A percentile compares a stretch with the other conserved stretches of the same genome.
Evolutionary conservation across 1,140 invertebrate genomes (phyloP).

Genomic region (Globodera rostochiensis): DNA sequence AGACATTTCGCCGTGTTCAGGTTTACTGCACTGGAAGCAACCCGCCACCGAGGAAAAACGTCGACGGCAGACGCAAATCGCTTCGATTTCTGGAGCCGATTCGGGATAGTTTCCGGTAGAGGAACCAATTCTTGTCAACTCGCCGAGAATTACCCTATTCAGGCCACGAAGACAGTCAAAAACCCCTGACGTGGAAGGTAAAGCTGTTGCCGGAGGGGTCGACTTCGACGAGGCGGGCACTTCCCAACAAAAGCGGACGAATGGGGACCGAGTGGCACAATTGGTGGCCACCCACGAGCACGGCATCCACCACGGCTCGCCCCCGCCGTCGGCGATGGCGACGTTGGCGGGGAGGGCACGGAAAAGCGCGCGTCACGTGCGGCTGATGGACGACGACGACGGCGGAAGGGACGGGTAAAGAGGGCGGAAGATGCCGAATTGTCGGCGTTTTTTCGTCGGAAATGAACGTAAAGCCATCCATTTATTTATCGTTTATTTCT

Average conservation of each 20-base stretch:
- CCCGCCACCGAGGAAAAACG: background rate
- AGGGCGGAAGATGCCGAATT: background rate
- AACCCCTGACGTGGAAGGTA: background rate
- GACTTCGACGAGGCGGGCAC: background rate
- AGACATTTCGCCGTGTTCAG: background rate
- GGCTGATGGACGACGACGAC: background rate
- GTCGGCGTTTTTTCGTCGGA: background rate
- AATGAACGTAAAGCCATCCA: background rate
- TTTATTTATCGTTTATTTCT: background rate
- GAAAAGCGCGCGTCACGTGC: background rate
- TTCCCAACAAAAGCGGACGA: background rate
- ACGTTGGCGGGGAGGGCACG: background rate
- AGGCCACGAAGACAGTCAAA: background rate
- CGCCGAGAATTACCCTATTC: background rate
- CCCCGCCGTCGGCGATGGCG: background rate
- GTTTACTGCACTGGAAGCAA: slow-evolving; percentile 24
- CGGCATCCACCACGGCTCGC: background rate
- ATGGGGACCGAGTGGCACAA: background rate
- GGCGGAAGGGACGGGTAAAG: background rate
- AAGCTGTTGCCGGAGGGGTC: background rate
- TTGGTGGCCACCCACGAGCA: slow-evolving; percentile 9
- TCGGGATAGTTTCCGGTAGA: slow-evolving; percentile 32
- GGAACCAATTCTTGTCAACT: background rate
- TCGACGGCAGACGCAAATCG: slow-evolving; percentile 14
- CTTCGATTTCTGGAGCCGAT: slow-evolving; percentile 35